Evolutionary conservation across 2,888 invertebrate species (phyloP), one percentile per base, ranked within the genome.

Genomic region (Marronus borbonicus): DNA sequence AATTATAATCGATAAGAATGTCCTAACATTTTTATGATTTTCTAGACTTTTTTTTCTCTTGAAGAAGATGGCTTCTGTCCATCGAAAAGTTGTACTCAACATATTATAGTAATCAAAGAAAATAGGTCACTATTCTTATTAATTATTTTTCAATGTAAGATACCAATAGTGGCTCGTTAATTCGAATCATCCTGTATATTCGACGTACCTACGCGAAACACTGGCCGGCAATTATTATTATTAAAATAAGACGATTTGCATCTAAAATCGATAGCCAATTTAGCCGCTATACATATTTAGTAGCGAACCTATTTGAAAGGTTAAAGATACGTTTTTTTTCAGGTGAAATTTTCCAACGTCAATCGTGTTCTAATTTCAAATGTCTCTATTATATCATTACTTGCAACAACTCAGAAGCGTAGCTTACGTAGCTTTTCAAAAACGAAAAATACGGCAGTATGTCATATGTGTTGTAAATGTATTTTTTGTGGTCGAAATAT

Each of bases 301-400:
- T 62, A 62, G 10, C 14, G 28, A 62, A 2, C 12, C 12, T 14
- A 62, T 12, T 62, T 14, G 20, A 62, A 62, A 62, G 62, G 62
- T 62, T 62, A 62, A 62, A 62, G 62, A 31, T 62, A 62, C 31
- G 31, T 7, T n/a, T 28, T 12, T n/a, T 24, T 20, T 50, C 12
- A 50, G 50, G 68, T 68, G 50, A 68, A 68, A 49, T 68, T 68
- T 52, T 68, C 24, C 50, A 24, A 14, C 68, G 7, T 14, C 49
- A 68, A 49, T 14, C 49, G 68, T 24, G 68, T 68, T 68, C 68
- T 68, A 68, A 39, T 50, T 68, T 50, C 68, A 49, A 68, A 68
- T 68, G 68, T 68, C 68, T 68, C 14, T 50, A 68, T 68, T 68
- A 68, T 68, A 68, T 68, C 68, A 68, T 31, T 62, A 62, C 24